Evolutionary conservation across 2,113 vertebrate genomes (phyloP), one percentile per base, ranked within the genome.

Genomic region (Gorsachius goisagi): DNA sequence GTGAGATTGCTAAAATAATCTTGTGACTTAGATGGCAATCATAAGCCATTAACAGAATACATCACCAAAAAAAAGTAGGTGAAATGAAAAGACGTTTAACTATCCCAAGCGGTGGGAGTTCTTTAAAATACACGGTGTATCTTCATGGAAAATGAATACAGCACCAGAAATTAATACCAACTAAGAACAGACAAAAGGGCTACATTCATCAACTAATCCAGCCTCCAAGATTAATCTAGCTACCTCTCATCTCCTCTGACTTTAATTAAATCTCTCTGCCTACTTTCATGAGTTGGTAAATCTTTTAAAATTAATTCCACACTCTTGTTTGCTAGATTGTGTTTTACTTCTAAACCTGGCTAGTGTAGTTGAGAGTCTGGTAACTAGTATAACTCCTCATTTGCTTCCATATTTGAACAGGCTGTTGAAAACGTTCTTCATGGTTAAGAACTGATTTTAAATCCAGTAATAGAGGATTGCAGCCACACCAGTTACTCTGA

Each of bases 251-350:
- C 58, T 82, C 52, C 62, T 73, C 76, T 92, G 77, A 79, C 66
- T 92, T 94, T 90, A 96, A 93, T 94, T 96, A 93, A 94, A 96
- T 79, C 41, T 19, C 18, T 93, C 89, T 93, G 69, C 27, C 80
- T 90, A 82, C 30, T 84, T 92, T 93, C 72, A 81, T 60, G 49
- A 85, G 39, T 88, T 95, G 90, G 92, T 90, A 92, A 87, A 82
- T 96, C 83, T 91, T 90, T 81, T 76, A 6, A 85, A 95, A 94
- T 90, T 3, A 88, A 82, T 89, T 84, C 73, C 26, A 64, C 30
- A n/a, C 10, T 92, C 68, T 44, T 56, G n/a, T 81, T 90, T 93
- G 44, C 62, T 85, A 85, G 80, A 37, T 2, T 37, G 7, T 64
- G 19, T 73, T 94, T 91, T 90, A 59, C 47, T 77, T 83, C 82